These are phyloP conservation scores for Phataginus tricuspis DNA, from an alignment of 2,797 vertebrate genomes.

Conservation along the genomic window DNA sequence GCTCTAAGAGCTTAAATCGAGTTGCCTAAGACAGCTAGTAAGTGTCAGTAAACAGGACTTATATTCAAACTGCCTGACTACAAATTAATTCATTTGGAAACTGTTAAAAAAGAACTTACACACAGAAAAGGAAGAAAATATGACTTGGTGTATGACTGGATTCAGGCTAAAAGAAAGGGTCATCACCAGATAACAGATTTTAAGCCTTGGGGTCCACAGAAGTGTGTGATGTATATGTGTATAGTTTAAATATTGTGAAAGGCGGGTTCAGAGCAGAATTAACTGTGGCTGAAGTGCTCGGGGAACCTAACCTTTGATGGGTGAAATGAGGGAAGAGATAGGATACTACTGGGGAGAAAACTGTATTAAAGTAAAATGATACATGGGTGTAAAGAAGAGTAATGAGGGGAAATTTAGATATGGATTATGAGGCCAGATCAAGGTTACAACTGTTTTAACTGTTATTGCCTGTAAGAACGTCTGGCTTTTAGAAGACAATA, in stretches of 20 bases:
- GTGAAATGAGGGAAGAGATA: background rate
- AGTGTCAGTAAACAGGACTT: background rate
- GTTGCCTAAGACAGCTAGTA: background rate
- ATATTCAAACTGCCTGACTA: background rate
- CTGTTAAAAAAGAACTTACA: conserved; percentile 33
- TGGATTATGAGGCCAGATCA: background rate
- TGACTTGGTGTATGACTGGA: background rate
- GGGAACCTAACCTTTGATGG: background rate
- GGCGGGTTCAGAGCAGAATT: background rate
- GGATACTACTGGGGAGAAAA: background rate
- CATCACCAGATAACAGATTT: conserved; percentile 6
- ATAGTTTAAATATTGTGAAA: background rate
- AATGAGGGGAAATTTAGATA: background rate
- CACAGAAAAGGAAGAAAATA: background rate
- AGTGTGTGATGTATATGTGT: background rate
- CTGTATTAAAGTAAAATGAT: background rate
- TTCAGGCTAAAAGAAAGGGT: background rate
- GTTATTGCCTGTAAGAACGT: background rate
- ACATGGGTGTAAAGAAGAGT: background rate
- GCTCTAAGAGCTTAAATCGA: background rate
- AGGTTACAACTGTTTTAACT: background rate
- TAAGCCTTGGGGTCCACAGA: background rate
- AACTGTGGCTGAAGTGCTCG: background rate
- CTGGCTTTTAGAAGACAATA: background rate
- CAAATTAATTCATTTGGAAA: conserved; percentile 7